phyloP scores from a whole-genome alignment of 2,888 invertebrate species.

The Cristatella mucedo region DNA sequence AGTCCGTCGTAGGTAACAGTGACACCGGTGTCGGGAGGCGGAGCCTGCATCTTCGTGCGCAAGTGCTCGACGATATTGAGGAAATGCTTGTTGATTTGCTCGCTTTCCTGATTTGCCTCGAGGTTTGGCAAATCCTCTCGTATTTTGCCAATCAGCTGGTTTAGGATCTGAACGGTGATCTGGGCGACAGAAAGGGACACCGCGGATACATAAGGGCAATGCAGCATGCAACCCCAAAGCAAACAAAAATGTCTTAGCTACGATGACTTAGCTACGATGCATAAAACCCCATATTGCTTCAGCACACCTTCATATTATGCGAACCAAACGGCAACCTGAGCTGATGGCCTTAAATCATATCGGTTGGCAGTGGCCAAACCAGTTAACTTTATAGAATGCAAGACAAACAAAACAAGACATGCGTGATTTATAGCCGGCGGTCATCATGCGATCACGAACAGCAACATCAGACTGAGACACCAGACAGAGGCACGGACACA shows the following conservation, averaged over 20 bases:
- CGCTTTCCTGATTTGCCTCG: constrained; percentile 84
- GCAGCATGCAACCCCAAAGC: not conserved
- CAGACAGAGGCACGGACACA: too few species aligned
- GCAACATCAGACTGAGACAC: too few species aligned
- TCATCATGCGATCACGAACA: too few species aligned
- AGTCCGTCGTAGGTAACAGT: constrained; percentile 26
- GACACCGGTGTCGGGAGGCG: constrained; percentile 21
- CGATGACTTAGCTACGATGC: too few species aligned
- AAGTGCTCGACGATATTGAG: constrained; percentile 42
- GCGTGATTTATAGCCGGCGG: too few species aligned
- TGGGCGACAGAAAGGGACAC: constrained; percentile 35
- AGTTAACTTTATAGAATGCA: too few species aligned
- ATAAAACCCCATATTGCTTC: too few species aligned
- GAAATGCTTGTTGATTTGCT: constrained; percentile 88
- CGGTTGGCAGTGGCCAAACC: too few species aligned
- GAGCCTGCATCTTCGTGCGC: constrained; percentile 19
- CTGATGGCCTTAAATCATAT: too few species aligned
- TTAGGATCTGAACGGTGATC: constrained; percentile 50
- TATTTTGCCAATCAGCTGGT: constrained; percentile 71
- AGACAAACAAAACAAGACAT: too few species aligned
- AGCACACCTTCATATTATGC: too few species aligned
- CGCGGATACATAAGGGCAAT: not conserved
- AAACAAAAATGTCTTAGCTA: not conserved
- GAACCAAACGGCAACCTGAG: too few species aligned
- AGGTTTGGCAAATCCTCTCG: constrained; percentile 80